Evolutionary conservation across 2,888 invertebrate species (phyloP), one percentile per base, ranked within the genome.

Genomic region (Panzeria rudis): DNA sequence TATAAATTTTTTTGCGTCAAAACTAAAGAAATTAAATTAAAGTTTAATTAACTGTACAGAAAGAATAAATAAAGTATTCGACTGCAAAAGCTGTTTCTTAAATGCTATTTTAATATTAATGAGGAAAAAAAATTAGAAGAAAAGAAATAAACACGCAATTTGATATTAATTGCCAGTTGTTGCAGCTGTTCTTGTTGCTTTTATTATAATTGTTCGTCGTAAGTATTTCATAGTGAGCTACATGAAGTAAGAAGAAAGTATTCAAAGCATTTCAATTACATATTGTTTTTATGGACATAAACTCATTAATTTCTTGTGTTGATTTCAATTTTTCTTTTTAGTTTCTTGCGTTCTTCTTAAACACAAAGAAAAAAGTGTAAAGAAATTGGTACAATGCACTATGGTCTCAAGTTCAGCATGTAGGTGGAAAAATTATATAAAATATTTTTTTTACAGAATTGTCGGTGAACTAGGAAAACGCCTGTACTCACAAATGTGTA

Each of bases 241-340:
- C 32, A 32, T 7, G 32, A 32, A 35, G 20, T 15, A n/a, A 17
- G 52, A 62, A 23, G 44, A 61, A 3, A n/a, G n/a, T n/a, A n/a
- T n/a, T 73, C 47, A 68, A 47, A 59, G 41, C 25, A 35, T 44
- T 71, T 7, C 64, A 54, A 64, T 72, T 64, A 17, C 52, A 44
- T 20, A 64, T 64, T 56, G 11, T 47, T 72, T 23, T 47, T 47
- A 35, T 50, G 56, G 23, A 20, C 38, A 56, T 64, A 72, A 71
- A 72, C 44, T 79, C 64, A 72, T 71, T 79, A 72, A 56, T 29
- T 66, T n/a, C 29, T 69, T 71, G 32, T 76, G 23, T n/a, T 6
- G 3, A 41, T 62, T 62, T 44, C 0, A 3, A 17, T 6, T 52
- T 61, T 25, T 29, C 11, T 32, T 32, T 44, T 8, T 35, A 0